phyloP scores from a whole-genome alignment of 1,140 invertebrate species.

The Euwallacea fornicatus region DNA sequence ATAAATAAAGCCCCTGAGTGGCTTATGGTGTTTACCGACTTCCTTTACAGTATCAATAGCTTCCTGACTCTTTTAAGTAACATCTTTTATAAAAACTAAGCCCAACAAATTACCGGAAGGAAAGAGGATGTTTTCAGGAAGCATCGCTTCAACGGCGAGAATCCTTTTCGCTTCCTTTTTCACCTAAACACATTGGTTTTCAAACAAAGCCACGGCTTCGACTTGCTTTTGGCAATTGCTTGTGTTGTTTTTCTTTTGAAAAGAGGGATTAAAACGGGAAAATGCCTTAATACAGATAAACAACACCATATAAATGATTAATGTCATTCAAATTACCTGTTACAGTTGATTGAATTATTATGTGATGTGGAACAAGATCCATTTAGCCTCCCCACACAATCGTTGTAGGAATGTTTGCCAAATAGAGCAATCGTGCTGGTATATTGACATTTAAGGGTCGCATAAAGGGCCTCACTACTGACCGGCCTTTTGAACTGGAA shows the following conservation, averaged over 20 bases:
- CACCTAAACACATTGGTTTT: slow-evolving; percentile 34
- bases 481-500: slow-evolving; percentile 29
- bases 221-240: slow-evolving; percentile 17
- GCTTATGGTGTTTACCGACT: slow-evolving; percentile 35
- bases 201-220: slow-evolving; percentile 21
- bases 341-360: slow-evolving; percentile 1
- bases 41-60: slow-evolving; percentile 34
- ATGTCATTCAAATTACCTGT: not conserved
- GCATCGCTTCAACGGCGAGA: slow-evolving; percentile 34
- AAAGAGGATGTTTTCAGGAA: slow-evolving; percentile 37
- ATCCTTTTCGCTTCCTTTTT: slow-evolving; percentile 33
- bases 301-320: not conserved
- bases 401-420: slow-evolving; percentile 31
- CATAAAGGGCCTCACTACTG: slow-evolving; percentile 24
- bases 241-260: slow-evolving; percentile 1
- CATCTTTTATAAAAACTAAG: slow-evolving; percentile 36
- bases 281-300: not conserved
- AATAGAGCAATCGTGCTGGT: slow-evolving; percentile 36
- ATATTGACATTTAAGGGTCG: slow-evolving; percentile 35
- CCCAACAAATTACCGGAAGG: slow-evolving; percentile 36
- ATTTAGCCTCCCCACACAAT: slow-evolving; percentile 27
- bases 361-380: slow-evolving; percentile 13
- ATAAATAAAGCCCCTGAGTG: slow-evolving; percentile 24
- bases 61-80: slow-evolving; percentile 36
- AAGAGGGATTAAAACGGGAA: not conserved